Evolutionary conservation across 2,888 invertebrate species (phyloP).

Genomic region (Galerucella calmariensis): DNA sequence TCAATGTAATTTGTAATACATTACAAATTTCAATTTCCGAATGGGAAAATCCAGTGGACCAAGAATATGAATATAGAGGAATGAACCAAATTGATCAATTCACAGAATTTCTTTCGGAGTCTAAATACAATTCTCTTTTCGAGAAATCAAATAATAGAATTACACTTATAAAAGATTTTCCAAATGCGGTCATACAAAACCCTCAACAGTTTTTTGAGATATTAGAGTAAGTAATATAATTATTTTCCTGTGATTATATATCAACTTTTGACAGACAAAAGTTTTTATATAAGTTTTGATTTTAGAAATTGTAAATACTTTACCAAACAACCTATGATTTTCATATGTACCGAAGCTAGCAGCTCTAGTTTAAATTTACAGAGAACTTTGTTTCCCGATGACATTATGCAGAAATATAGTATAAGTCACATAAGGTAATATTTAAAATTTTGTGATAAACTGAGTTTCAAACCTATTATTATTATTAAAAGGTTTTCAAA

Average conservation of each 20-base stretch:
- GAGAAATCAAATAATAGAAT: conserved; percentile 67
- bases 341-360: conserved; percentile 78
- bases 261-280: no score
- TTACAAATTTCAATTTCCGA: conserved; percentile 73
- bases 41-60: conserved; percentile 86
- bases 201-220: conserved; percentile 74
- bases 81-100: conserved; percentile 76
- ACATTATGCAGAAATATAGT: conserved; percentile 70
- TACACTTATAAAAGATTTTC: conserved; percentile 83
- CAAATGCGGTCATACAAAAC: conserved; percentile 78
- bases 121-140: conserved; percentile 77
- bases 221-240: conserved; percentile 71
- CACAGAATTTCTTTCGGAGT: conserved; percentile 80
- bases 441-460: no score
- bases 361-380: conserved; percentile 71
- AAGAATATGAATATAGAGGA: conserved; percentile 70
- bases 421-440: conserved; percentile 76
- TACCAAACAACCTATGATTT: conserved; percentile 76
- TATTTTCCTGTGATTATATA: no score
- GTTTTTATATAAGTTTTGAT: neutral
- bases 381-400: conserved; percentile 74
- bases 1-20: conserved; percentile 75
- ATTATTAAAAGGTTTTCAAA: neutral
- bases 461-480: neutral
- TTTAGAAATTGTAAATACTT: conserved; percentile 71